Conservation (phyloP, 2,888 invertebrate species). For the Drosophila paranaensis region DNA sequence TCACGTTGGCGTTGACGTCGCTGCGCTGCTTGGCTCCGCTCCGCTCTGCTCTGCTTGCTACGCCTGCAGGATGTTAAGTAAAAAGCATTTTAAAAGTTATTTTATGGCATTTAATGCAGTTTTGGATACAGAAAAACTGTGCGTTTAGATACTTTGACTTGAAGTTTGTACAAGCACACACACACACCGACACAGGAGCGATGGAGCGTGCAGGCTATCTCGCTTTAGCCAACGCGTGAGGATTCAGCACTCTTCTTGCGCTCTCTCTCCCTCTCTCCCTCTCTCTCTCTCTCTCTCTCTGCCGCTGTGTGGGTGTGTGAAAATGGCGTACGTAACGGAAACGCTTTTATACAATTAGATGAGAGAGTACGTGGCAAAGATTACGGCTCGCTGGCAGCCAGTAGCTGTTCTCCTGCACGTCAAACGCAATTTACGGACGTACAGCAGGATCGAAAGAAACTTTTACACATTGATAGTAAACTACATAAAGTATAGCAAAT, state of each 20-base stretch:
- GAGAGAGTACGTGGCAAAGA: constrained; percentile 68
- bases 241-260: constrained; percentile 24
- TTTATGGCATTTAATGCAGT: constrained; percentile 83
- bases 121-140: constrained; percentile 79
- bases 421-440: not conserved
- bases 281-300: too few species aligned
- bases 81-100: constrained; percentile 83
- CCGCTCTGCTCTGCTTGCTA: constrained; percentile 19
- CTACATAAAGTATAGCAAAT: too few species aligned
- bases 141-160: constrained; percentile 80
- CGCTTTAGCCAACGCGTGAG: constrained; percentile 26
- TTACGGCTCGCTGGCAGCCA: constrained; percentile 30
- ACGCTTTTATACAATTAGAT: constrained; percentile 78
- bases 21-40: constrained; percentile 14
- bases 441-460: fast-evolving
- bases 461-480: not conserved
- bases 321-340: constrained; percentile 79
- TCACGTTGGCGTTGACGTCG: constrained; percentile 31
- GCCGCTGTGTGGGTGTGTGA: constrained; percentile 42
- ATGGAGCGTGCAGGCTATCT: constrained; percentile 27
- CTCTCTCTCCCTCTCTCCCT: too few species aligned
- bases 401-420: not conserved
- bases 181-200: constrained; percentile 11
- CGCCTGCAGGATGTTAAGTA: constrained; percentile 73
- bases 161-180: constrained; percentile 60